Evolutionary conservation across 2,113 vertebrate species (phyloP), one percentile per base, ranked within the genome.

Genomic region (Hippocampus comes): DNA sequence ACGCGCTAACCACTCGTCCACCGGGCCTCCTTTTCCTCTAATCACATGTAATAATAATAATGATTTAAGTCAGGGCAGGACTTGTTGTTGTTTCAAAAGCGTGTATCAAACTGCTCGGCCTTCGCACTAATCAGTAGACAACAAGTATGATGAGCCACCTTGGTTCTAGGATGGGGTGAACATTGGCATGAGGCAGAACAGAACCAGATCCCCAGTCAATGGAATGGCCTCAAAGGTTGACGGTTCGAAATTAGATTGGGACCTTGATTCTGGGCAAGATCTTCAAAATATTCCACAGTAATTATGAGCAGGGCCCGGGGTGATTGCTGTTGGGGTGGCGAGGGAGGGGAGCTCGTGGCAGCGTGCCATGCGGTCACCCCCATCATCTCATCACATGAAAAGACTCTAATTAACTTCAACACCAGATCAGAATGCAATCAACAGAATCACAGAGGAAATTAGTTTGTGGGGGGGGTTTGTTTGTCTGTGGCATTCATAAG

Each of bases 331-430:
- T 30, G 5, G 56, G 61, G 48, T 60, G 72, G 61, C 63, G 65
- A 63, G 55, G 65, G 56, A 15, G 71, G 23, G 63, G 70, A 34
- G 65, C 38, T 23, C 66, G 71, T 74, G 77, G 64, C 64, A 53
- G 78, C 23, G n/a, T 80, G 74, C 25, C 34, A 42, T 79, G 66
- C 21, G 73, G 81, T 88, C 86, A 83, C 67, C 70, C 23, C 76
- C 66, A 72, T 81, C 80, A 76, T 91, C 87, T 86, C 79, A 83
- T 90, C 85, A 86, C 75, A 78, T 88, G 85, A 88, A 78, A 80
- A 76, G 77, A 61, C 79, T 84, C 80, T 91, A 89, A 90, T 92
- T 91, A 91, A 89, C 78, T 82, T 82, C 72, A 86, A 82, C 82
- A 76, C 78, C 30, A 43, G 79, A 87, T 87, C 74, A 87, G 76